Evolutionary conservation across 2,113 vertebrate species (phyloP), one percentile per base, ranked within the genome.

Genomic region (Reinhardtius hippoglossoides): DNA sequence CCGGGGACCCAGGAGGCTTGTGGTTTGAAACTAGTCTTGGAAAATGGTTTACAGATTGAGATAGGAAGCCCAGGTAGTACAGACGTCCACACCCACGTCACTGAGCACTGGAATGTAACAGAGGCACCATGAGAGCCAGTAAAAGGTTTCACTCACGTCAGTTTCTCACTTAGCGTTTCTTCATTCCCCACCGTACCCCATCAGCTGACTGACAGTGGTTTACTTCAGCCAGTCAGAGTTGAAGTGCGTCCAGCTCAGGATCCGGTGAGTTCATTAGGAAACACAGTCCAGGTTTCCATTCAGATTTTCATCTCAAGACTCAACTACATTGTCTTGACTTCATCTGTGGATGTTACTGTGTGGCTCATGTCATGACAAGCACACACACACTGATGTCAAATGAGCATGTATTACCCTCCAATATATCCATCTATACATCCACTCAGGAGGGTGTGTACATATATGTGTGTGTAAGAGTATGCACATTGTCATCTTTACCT

Each of bases 1-100:
- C 67, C 54, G 62, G 59, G 73, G 61, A 80, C 82, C 73, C 82
- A 69, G 31, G 84, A 87, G 81, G 74, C 27, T 68, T 75, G 71
- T 31, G 84, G 80, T 86, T 87, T 74, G 79, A 86, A 86, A 76
- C 65, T 18, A 50, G 71, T 78, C 66, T 77, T 44, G 78, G 85
- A 85, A 87, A 89, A 82, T 81, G 59, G 74, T 86, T 84, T 60
- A 68, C 74, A 83, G 82, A 87, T 78, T 77, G 73, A 80, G 79
- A 80, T 71, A 80, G 71, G 79, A 87, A 84, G 65, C 81, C 70
- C 81, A 83, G 87, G 87, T 86, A 83, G 58, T 14, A 1, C n/a
- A 54, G 65, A 46, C 35, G 46, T 71, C 64, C 55, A 67, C 70
- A 31, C 82, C 55, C 44, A 65, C 78, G 35, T 64, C 54, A 44